Conservation (phyloP, 2,888 invertebrate species). For the Amphipyra berbera region DNA sequence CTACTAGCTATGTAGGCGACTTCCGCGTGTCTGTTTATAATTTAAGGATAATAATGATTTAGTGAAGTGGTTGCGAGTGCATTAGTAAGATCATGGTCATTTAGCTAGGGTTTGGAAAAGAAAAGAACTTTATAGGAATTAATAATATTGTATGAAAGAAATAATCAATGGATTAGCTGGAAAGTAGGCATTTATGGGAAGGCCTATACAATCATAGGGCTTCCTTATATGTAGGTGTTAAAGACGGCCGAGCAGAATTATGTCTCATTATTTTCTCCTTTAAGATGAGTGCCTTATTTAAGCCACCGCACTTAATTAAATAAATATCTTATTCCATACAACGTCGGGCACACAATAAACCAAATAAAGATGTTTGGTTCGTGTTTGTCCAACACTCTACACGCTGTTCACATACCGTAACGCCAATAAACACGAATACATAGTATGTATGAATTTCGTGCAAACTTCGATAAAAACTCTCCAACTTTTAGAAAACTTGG, state of each 20-base stretch:
- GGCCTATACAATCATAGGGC: too few species aligned
- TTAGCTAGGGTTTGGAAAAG: not conserved
- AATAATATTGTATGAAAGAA: too few species aligned
- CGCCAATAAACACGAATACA: constrained; percentile 46
- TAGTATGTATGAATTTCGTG: constrained; percentile 47
- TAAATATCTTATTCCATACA: too few species aligned
- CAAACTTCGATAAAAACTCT: constrained; percentile 46
- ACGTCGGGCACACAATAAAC: constrained; percentile 15
- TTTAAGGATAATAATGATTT: constrained; percentile 27
- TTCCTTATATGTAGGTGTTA: too few species aligned
- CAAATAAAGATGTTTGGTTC: constrained; percentile 39
- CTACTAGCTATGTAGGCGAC: constrained; percentile 32
- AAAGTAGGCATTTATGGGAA: too few species aligned
- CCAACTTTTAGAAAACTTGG: constrained; percentile 49
- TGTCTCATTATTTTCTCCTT: too few species aligned
- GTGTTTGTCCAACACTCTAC: constrained; percentile 49
- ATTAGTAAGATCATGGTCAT: not conserved
- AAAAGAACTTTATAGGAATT: too few species aligned
- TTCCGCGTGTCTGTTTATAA: constrained; percentile 34
- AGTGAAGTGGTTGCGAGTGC: not conserved
- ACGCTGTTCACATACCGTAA: constrained; percentile 52
- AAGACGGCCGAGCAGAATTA: too few species aligned
- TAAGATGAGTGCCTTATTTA: too few species aligned
- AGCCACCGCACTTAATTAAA: too few species aligned
- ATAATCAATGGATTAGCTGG: too few species aligned